Conservation (phyloP, 2,888 invertebrate genomes). For the Endomychus coccineus region DNA sequence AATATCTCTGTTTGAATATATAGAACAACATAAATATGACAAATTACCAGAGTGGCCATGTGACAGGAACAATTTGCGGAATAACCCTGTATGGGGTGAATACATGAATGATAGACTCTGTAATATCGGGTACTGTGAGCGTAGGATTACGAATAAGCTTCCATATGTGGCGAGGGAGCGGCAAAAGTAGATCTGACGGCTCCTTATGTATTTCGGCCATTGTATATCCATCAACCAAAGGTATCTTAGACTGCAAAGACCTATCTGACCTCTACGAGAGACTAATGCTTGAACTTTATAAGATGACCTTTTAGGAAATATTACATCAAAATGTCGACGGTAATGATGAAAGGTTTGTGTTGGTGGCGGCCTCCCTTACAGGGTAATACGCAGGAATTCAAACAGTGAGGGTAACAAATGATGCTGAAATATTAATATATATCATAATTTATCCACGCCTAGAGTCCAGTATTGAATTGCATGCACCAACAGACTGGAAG, state of each 20-base stretch:
- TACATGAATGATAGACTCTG: constrained; percentile 40
- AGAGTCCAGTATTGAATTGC: too few species aligned
- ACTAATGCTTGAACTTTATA: constrained; percentile 20
- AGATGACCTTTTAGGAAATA: constrained; percentile 21
- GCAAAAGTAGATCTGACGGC: neutral
- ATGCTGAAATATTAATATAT: too few species aligned
- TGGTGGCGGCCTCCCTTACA: too few species aligned
- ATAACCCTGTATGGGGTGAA: constrained; percentile 37
- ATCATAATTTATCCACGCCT: too few species aligned
- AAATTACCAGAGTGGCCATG: constrained; percentile 38
- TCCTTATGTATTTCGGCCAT: too few species aligned
- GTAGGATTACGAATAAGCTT: constrained; percentile 33
- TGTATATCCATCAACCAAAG: too few species aligned
- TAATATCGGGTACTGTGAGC: constrained; percentile 33
- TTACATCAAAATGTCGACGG: too few species aligned
- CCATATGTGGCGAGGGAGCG: constrained; percentile 28
- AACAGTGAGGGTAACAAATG: too few species aligned
- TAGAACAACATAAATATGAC: constrained; percentile 29
- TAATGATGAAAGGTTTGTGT: too few species aligned
- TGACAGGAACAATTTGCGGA: constrained; percentile 40
- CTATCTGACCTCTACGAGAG: neutral
- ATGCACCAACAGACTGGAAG: too few species aligned
- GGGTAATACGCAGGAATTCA: too few species aligned
- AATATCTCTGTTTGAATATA: constrained; percentile 2
- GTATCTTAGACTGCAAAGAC: too few species aligned